Evolutionary conservation across 2,888 invertebrate genomes (phyloP), one percentile per base, ranked within the genome.

Genomic region (Agrilus cyanescens): DNA sequence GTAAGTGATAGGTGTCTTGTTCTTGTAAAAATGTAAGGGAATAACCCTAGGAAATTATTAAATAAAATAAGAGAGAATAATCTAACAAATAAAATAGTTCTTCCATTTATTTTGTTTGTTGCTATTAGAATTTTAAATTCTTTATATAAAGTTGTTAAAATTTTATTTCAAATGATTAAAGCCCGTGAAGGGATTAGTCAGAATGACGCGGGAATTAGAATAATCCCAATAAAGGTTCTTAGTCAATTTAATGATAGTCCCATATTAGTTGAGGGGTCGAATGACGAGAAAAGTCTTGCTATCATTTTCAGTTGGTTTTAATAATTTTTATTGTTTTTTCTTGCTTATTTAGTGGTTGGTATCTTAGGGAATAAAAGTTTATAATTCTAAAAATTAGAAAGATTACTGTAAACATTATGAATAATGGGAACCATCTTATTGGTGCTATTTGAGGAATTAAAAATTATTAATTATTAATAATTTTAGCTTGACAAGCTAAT

Each of bases 371-470:
- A 62, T 70, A 20, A 7, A 7, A 74, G 63, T 73, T 73, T 65
- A 72, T 56, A 52, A 68, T 64, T 61, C 69, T 71, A 64, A 74
- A 69, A 55, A 72, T 52, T 50, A 73, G 54, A 60, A 73, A 70
- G 53, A 66, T 62, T 40, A 59, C 35, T 44, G 54, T 56, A 57
- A 69, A 67, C 40, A 63, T 48, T 48, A 69, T 44, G 57, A 64
- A 66, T 59, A 70, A 54, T 29, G 49, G 50, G 53, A 69, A 51
- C 71, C 73, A 75, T 50, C 68, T 71, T 63, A 79, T 67, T 5
- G 79, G 78, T 32, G 73, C 71, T 76, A 80, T 78, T 75, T 80
- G 80, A 43, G 79, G 79, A 1, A 80, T 78, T 65, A 74, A 78
- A 75, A 73, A 74, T 73, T 76, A 76, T 71, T 71, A 67, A 38